Conservation (phyloP, 1,140 invertebrate species). For the Aphelenchoides fujianensis region DNA sequence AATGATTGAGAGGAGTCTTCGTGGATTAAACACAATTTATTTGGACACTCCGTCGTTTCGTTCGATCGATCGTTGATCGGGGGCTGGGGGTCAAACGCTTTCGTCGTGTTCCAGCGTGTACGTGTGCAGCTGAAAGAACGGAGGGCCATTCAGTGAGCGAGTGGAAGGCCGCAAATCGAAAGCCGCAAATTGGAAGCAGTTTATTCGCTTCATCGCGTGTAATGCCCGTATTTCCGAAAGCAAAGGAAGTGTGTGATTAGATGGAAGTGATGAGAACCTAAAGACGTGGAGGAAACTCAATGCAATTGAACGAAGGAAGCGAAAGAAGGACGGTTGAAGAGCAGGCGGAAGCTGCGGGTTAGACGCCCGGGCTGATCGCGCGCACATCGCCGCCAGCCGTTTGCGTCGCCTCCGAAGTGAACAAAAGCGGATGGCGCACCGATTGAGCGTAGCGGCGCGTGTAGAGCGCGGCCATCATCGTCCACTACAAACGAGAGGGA, state of each 20-base stretch:
- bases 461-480: constrained; percentile 46
- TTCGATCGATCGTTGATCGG: no score
- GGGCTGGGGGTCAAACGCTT: background rate
- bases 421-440: constrained; percentile 40
- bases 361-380: background rate
- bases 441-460: constrained; percentile 43
- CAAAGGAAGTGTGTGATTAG: background rate
- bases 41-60: no score
- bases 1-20: background rate
- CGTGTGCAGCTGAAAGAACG: background rate
- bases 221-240: background rate
- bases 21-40: background rate
- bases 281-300: background rate
- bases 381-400: constrained; percentile 2
- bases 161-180: no score
- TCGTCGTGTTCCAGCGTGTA: background rate
- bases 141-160: background rate
- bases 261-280: background rate
- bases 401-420: constrained; percentile 17
- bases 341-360: background rate
- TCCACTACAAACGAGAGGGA: constrained; percentile 40
- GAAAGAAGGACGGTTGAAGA: background rate
- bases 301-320: background rate
- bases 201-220: background rate
- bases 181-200: no score